phyloP scores from a whole-genome alignment of 2,797 vertebrate species.

The Columba guinea region DNA sequence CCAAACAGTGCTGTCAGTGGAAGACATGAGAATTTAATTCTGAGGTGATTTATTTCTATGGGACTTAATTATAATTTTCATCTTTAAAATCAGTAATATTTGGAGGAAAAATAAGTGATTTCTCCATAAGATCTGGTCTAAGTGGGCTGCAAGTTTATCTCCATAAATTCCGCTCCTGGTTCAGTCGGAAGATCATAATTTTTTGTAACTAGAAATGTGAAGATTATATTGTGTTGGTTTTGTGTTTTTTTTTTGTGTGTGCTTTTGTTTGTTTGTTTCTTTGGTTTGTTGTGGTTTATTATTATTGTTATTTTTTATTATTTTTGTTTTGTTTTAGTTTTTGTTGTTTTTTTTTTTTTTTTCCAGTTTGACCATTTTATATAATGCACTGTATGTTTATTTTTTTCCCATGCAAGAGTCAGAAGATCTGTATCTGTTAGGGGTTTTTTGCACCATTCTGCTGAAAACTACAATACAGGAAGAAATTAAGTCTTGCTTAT shows the following conservation, averaged over 20 bases:
- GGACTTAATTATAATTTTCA: background rate
- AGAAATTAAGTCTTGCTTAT: background rate
- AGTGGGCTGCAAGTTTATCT: background rate
- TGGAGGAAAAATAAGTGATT: background rate
- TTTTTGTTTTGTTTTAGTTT: background rate
- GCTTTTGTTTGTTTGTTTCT: background rate
- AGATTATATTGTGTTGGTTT: too few species aligned
- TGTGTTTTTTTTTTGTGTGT: too few species aligned
- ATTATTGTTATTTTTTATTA: too few species aligned
- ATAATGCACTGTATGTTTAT: background rate
- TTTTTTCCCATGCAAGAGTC: background rate
- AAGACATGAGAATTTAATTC: background rate
- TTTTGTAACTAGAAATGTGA: background rate
- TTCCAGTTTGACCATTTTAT: background rate
- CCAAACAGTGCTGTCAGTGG: background rate
- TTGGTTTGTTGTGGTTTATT: background rate
- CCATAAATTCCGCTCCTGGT: background rate
- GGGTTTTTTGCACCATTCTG: accelerated
- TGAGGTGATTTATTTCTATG: background rate
- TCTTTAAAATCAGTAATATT: background rate
- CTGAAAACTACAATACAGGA: accelerated
- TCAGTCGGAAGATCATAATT: background rate
- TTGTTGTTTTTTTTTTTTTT: background rate
- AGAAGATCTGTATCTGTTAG: background rate
- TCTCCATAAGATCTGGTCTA: background rate